Conservation (phyloP, 2,113 vertebrate genomes). For the Leptobrachium leishanense region DNA sequence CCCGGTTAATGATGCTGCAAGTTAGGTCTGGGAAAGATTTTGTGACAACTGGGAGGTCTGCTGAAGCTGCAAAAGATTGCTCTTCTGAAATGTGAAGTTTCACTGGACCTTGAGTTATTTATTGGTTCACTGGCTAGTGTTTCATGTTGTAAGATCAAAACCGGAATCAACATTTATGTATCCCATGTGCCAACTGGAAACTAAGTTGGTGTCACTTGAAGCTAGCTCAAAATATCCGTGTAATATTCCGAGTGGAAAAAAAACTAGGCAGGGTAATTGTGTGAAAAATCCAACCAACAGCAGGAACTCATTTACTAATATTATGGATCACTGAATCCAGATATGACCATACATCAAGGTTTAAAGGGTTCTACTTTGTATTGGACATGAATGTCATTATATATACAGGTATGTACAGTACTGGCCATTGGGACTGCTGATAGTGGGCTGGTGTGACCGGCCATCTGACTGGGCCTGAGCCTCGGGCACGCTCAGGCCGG, state of each 20-base stretch:
- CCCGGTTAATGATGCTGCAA: not conserved
- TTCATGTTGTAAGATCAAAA: conserved; percentile 1
- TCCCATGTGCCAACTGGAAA: not conserved
- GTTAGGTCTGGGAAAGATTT: not conserved
- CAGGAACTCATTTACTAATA: not conserved
- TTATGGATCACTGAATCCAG: not conserved
- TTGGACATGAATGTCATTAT: too few relatives aligned
- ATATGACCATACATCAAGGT: too few relatives aligned
- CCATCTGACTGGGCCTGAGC: too few relatives aligned
- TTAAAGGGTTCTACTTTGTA: too few relatives aligned
- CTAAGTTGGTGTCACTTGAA: not conserved
- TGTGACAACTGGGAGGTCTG: not conserved
- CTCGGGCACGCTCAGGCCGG: too few relatives aligned
- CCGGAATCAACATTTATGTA: not conserved
- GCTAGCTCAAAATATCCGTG: not conserved
- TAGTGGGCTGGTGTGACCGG: too few relatives aligned
- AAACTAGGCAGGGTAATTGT: not conserved
- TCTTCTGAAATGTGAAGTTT: not conserved
- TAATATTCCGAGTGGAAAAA: not conserved
- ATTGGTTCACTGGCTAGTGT: not conserved
- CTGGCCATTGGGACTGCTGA: too few relatives aligned
- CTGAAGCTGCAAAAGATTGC: not conserved
- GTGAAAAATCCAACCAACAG: not conserved
- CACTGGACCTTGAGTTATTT: not conserved
- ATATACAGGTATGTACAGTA: too few relatives aligned